Evolutionary conservation across 2,113 vertebrate species (phyloP).

Genomic region (Isurus oxyrinchus): DNA sequence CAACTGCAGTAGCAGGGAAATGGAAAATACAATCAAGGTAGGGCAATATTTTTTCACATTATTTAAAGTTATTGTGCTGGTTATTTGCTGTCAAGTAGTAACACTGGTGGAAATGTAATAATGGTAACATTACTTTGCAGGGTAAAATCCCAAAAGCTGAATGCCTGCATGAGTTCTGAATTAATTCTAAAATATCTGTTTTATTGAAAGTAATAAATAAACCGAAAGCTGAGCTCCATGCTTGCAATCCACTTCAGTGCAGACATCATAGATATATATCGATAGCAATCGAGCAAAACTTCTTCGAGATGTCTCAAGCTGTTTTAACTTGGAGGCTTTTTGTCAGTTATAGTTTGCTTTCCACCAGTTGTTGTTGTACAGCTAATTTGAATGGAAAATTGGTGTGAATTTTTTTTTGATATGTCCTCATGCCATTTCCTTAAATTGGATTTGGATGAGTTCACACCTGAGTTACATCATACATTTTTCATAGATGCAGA

Average conservation of each 20-base stretch:
- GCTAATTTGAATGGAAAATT: background rate
- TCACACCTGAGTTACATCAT: background rate
- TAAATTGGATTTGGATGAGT: background rate
- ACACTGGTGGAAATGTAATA: background rate
- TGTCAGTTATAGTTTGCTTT: background rate
- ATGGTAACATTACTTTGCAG: background rate
- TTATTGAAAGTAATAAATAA: background rate
- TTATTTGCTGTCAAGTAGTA: background rate
- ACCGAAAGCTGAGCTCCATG: background rate
- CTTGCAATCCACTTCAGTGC: background rate
- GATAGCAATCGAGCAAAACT: background rate
- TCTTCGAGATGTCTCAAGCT: background rate
- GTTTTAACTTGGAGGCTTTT: background rate
- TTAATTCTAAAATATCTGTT: background rate
- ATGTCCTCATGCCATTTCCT: background rate
- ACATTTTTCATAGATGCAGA: background rate
- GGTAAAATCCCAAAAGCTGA: background rate
- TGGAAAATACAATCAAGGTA: background rate
- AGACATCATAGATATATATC: background rate
- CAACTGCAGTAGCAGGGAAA: background rate
- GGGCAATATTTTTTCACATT: background rate
- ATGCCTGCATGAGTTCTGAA: background rate
- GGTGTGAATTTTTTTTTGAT: background rate
- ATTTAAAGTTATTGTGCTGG: background rate
- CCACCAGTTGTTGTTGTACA: too few species aligned